Conservation (phyloP, 2,797 vertebrate genomes). For the Spinus olivaceus region DNA sequence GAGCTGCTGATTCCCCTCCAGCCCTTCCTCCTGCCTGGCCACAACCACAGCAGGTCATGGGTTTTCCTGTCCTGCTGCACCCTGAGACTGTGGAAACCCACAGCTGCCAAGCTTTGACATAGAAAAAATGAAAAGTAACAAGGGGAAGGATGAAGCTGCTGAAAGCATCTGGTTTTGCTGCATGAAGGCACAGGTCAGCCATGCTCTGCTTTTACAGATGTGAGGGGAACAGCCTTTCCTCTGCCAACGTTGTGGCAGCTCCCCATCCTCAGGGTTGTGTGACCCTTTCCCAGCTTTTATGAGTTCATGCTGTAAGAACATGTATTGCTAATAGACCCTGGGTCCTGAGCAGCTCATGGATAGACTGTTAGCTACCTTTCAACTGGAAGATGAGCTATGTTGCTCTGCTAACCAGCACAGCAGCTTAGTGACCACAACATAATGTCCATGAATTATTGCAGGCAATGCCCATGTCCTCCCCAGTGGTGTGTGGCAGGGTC, state of each 20-base stretch:
- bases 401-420: not conserved
- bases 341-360: not conserved
- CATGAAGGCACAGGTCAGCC: not conserved
- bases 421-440: not conserved
- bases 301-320: not conserved
- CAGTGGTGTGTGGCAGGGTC: not conserved
- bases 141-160: not conserved
- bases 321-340: not conserved
- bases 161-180: not conserved
- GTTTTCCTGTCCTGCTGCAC: not conserved
- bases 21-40: not conserved
- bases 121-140: not conserved
- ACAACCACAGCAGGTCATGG: fast-evolving
- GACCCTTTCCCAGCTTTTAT: not conserved
- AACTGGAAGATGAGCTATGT: not conserved
- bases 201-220: not conserved
- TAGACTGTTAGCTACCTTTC: not conserved
- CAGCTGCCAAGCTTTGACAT: not conserved
- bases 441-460: constrained; percentile 32
- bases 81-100: fast-evolving
- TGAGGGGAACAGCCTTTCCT: not conserved
- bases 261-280: fast-evolving
- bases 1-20: not conserved
- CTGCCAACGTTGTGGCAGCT: not conserved
- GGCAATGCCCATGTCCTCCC: not conserved